Evolutionary conservation across 2,888 invertebrate species (phyloP), one percentile per base, ranked within the genome.

Genomic region (Coleophora deauratella): DNA sequence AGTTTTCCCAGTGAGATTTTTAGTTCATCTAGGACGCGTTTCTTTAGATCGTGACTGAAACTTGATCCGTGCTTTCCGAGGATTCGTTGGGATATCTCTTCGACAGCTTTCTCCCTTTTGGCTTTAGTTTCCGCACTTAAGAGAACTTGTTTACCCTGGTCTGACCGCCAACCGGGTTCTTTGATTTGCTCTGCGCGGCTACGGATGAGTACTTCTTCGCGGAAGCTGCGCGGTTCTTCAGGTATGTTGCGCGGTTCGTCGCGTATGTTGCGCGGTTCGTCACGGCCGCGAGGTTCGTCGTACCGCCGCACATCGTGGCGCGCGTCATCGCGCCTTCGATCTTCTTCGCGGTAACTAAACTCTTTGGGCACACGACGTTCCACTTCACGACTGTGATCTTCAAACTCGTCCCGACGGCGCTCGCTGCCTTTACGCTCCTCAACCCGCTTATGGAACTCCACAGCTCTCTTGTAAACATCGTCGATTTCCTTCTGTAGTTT

Each of bases 401-500:
- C 41, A 51, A 53, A 48, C 45, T 52, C 38, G 44, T 60, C 28
- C 44, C 56, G 27, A 52, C 57, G 28, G 48, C 52, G 52, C 46
- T 49, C 50, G 13, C 59, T 60, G 1, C 48, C 41, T 33, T 57
- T 66, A 13, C 65, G 68, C 31, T 77, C 68, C 42, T 80, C 71
- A 1, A 75, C 60, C 45, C 72, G 74, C 44, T 74, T 74, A 8
- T 68, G 67, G 39, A 79, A 71, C 38, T 72, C 73, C n/a, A 68
- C 56, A 2, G 79, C 67, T 40, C 74, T 59, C 38, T 72, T 67
- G 50, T 76, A 78, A 7, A 80, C 69, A 31, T 76, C 74, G 43
- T 79, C 72, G 35, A 80, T 69, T 49, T 79, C 78, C 47, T 69
- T 72, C 12, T 46, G 48, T n/a, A 42, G 34, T 12, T 48, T 50